A percentile compares a stretch with the other conserved stretches of the same genome.
Evolutionary conservation across 2,797 vertebrate genomes (phyloP).

Genomic region (Molossus molossus): DNA sequence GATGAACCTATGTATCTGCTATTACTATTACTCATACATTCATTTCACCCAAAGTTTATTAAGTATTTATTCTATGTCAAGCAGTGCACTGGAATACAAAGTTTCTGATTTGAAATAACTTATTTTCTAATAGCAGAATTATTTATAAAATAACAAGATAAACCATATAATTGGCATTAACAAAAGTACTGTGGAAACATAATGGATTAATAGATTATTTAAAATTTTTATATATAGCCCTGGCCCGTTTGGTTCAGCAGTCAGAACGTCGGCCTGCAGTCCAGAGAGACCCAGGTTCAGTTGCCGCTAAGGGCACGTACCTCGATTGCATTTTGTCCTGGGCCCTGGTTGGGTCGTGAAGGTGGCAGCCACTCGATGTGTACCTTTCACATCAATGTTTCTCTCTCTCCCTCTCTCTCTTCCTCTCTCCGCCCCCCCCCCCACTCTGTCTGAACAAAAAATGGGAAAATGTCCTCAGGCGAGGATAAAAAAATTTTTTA

Average conservation of each 20-base stretch:
- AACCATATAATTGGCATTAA: conserved; percentile 48
- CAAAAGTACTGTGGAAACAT: conserved; percentile 49
- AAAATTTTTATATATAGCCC: background rate
- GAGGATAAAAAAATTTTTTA: background rate
- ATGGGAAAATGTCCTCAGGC: no score
- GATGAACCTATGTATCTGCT: background rate
- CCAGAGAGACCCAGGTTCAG: no score
- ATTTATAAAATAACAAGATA: conserved; percentile 52
- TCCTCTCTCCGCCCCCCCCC: no score
- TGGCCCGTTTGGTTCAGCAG: no score
- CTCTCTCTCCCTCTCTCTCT: no score
- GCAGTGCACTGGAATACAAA: conserved; percentile 1
- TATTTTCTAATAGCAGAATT: conserved; percentile 30
- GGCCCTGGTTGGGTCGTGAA: no score
- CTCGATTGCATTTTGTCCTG: no score
- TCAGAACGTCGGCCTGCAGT: no score
- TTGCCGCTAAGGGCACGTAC: no score
- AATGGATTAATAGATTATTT: conserved; percentile 39
- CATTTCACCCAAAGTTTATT: conserved; percentile 48
- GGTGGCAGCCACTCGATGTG: no score
- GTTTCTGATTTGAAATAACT: conserved; percentile 57
- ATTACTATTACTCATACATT: conserved; percentile 1
- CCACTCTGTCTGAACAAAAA: no score
- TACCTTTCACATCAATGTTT: no score
- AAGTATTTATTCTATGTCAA: conserved; percentile 20